Evolutionary conservation across 2,888 invertebrate genomes (phyloP).

Genomic region (Cheilosia variabilis): DNA sequence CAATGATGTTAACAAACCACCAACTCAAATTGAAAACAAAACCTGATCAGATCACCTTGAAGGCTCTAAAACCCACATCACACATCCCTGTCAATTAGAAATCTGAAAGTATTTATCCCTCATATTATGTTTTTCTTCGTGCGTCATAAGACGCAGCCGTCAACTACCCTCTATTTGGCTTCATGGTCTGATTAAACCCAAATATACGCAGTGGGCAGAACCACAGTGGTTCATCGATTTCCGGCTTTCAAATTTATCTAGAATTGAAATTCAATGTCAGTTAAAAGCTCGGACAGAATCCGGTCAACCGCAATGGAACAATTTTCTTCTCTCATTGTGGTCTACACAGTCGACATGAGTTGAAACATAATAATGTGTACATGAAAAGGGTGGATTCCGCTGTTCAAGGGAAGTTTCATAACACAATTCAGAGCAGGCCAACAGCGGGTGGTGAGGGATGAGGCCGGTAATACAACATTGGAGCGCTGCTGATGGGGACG

Average conservation of each 20-base stretch:
- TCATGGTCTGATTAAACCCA: constrained; percentile 24
- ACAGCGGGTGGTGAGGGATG: not conserved
- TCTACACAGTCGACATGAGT: constrained; percentile 19
- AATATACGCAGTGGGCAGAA: not conserved
- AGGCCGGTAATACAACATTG: not conserved
- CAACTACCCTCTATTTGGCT: not conserved
- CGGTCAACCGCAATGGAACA: constrained; percentile 58
- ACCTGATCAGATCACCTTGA: too few relatives aligned
- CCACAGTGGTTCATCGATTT: constrained; percentile 36
- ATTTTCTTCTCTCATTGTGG: constrained; percentile 43
- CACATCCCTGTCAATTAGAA: constrained; percentile 27
- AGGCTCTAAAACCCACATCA: not conserved
- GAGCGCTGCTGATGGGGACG: constrained; percentile 17
- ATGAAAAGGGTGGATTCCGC: constrained; percentile 31
- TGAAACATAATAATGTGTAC: constrained; percentile 27
- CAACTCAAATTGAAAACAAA: too few relatives aligned
- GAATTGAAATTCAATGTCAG: constrained; percentile 55
- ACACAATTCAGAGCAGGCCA: constrained; percentile 10
- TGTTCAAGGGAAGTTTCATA: constrained; percentile 31
- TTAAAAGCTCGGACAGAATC: constrained; percentile 59
- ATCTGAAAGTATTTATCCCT: constrained; percentile 3
- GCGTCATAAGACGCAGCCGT: not conserved
- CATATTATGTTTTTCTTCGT: not conserved
- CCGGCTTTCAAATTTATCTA: constrained; percentile 39
- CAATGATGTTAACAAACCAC: too few relatives aligned